Base-by-base conservation (phyloP, 2,113 vertebrate genomes). In the Aramus guarauna region DNA sequence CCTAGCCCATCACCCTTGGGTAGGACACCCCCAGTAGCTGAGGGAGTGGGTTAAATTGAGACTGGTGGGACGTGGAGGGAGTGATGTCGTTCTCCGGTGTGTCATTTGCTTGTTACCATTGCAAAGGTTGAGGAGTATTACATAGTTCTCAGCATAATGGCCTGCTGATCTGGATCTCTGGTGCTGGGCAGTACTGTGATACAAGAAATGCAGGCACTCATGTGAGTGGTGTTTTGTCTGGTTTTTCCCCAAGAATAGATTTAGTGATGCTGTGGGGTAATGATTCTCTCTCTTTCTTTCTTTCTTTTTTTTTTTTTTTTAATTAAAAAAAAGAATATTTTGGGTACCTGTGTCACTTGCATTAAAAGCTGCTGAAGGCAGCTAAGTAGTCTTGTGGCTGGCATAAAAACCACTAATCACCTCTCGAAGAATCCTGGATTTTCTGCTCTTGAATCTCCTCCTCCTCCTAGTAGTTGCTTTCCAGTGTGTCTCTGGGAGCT, bases 1-100 rank as follows among this genome's bases (percentile, higher is more conserved):
- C 22, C 64, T 58, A 45, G 37, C 52, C 15, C 18, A 1, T 26
- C 50, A 6, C 5, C 2, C 9, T 21, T 9, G 4, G 56, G 22
- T 3, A 2, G 41, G 68, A 16, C 59, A 26, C 4, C 43, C 26
- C 18, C 13, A 1, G 0, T 0, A 30, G 8, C 6, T 3, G 9
- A 36, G 37, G 52, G 22, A 24, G 11, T 1, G 66, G 48, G 32
- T 41, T 45, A 14, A 19, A 2, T 2, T 17, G 36, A 6, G 48
- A 36, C 20, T 22, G 52, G 6, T n/a, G 72, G 43, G 81, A 5
- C 29, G 14, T 1, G 41, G 29, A 30, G 37, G 34, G 37, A 34
- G 62, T 4, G 8, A 27, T 32, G 56, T 0, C 37, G 43, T 12
- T 41, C 36, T 78, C 58, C 52, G 24, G 4, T 0, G 18, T 82